Conservation (phyloP, 2,797 vertebrate genomes). For the Steatocranus sp. region DNA sequence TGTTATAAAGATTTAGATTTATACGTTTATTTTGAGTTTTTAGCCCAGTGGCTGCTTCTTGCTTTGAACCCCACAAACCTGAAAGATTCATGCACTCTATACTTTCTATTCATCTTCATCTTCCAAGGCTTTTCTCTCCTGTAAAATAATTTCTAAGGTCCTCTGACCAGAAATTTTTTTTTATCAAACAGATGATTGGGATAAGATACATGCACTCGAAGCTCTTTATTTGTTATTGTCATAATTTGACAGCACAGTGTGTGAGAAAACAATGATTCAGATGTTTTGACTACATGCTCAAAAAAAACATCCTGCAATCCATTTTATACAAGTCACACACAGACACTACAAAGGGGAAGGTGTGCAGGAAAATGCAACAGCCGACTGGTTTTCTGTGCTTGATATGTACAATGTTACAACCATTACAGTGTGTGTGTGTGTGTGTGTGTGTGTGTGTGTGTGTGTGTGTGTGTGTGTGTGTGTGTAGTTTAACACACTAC, state of each 20-base stretch:
- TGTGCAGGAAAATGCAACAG: not conserved
- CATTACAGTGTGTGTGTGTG: not conserved
- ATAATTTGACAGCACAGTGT: not conserved
- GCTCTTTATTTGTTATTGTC: not conserved
- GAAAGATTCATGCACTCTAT: not conserved
- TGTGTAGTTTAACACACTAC: not conserved
- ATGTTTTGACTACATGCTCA: not conserved
- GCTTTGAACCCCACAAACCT: not conserved
- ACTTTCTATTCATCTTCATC: not conserved
- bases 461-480: not conserved
- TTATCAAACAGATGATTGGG: not conserved
- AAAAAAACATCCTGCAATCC: not conserved
- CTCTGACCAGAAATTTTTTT: rapidly evolving
- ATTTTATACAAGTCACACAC: not conserved
- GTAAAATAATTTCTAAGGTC: not conserved
- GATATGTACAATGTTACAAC: not conserved
- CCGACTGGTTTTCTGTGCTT: not conserved
- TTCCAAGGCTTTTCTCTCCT: not conserved
- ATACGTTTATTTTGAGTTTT: not conserved
- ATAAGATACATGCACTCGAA: not conserved
- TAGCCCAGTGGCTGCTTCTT: not conserved
- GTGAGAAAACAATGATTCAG: not conserved
- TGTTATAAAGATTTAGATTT: not conserved
- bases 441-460: not conserved
- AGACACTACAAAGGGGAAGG: not conserved